A percentile compares a stretch with the other conserved stretches of the same genome.
Conservation (phyloP, 2,797 vertebrate species). For the Serranus cabrilla region DNA sequence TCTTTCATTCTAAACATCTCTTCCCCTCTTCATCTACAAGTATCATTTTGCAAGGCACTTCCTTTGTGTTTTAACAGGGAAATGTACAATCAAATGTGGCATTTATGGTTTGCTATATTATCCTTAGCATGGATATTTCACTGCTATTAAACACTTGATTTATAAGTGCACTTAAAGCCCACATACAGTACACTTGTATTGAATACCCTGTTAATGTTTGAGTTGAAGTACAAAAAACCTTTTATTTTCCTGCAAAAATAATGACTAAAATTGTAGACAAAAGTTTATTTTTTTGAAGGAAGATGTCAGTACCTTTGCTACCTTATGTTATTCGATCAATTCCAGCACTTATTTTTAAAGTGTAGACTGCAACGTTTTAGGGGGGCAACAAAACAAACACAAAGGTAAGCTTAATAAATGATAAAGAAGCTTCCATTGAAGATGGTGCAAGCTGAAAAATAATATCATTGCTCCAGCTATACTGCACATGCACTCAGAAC, state of each 20-base stretch:
- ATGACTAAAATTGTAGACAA: not conserved
- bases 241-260: not conserved
- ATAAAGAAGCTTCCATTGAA: not conserved
- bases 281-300: not conserved
- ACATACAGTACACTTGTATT: not conserved
- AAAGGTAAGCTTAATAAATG: not conserved
- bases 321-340: not conserved
- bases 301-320: not conserved
- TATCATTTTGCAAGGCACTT: not conserved
- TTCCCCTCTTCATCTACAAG: slow-evolving; percentile 14
- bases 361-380: not conserved
- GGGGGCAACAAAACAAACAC: not conserved
- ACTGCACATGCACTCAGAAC: not conserved
- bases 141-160: slow-evolving; percentile 24
- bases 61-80: slow-evolving; percentile 5
- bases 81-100: slow-evolving; percentile 6
- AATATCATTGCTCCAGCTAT: not conserved
- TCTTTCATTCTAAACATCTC: slow-evolving; percentile 14
- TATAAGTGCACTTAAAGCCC: not conserved
- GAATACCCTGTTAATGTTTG: slow-evolving; percentile 8
- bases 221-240: not conserved
- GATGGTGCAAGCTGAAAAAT: slow-evolving; percentile 7
- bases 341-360: not conserved
- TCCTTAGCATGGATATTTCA: slow-evolving; percentile 14
- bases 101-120: slow-evolving; percentile 8